phyloP scores from a whole-genome alignment of 2,113 vertebrate species.

The Pitta sordida region DNA sequence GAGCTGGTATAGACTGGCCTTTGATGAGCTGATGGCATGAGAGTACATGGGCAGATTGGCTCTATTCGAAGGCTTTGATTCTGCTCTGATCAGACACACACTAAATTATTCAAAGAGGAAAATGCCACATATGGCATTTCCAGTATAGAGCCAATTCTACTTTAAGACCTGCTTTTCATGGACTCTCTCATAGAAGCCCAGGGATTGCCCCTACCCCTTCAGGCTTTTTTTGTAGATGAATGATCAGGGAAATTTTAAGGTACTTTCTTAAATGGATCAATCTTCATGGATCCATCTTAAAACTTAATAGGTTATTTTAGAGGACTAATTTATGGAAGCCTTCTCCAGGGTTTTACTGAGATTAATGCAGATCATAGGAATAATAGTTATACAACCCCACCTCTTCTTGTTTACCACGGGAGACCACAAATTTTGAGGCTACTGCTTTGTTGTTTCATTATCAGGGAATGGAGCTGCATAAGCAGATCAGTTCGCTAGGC shows the following conservation, averaged over 20 bases:
- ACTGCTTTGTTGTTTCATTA: not conserved
- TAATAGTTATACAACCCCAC: not conserved
- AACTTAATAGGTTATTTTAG: not conserved
- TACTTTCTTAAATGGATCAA: not conserved
- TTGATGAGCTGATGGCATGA: not conserved
- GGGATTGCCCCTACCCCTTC: fast-evolving
- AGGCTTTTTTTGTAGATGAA: no score
- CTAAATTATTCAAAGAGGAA: not conserved
- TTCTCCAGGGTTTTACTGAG: not conserved
- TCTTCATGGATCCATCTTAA: not conserved
- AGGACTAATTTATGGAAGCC: not conserved
- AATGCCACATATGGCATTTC: not conserved
- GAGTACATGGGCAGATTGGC: not conserved
- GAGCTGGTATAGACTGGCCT: not conserved
- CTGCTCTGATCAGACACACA: not conserved
- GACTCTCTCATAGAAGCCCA: not conserved
- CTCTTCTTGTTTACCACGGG: not conserved
- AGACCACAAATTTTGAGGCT: not conserved
- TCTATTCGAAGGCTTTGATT: not conserved
- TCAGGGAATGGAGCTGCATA: not conserved
- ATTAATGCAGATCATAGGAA: not conserved
- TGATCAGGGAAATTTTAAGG: not conserved
- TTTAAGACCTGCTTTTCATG: not conserved
- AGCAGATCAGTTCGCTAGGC: not conserved
- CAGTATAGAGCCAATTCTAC: fast-evolving